phyloP scores from a whole-genome alignment of 2,888 invertebrate species.

The Lithophane semibrunnea region DNA sequence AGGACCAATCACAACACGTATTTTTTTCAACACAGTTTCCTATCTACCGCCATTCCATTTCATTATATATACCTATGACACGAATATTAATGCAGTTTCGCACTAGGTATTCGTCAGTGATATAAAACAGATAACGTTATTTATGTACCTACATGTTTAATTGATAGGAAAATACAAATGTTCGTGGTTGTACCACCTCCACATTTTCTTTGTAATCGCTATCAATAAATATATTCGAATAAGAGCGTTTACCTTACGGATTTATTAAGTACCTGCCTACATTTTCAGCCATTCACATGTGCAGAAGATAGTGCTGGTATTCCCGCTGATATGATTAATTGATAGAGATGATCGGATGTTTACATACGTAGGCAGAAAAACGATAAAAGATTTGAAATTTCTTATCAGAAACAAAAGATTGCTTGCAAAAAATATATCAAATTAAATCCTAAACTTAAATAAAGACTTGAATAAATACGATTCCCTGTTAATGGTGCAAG shows the following conservation, averaged over 20 bases:
- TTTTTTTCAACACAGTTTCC: slow-evolving; percentile 51
- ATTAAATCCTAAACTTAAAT: slow-evolving; percentile 1
- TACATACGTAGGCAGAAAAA: slow-evolving; percentile 21
- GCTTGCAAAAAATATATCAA: slow-evolving; percentile 5
- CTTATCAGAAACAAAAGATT: slow-evolving; percentile 8
- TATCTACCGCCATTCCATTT: slow-evolving; percentile 48
- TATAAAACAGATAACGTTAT: slow-evolving; percentile 54
- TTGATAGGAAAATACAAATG: slow-evolving; percentile 57
- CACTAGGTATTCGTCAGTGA: slow-evolving; percentile 66
- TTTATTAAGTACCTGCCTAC: slow-evolving; percentile 50
- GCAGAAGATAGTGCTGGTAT: slow-evolving; percentile 64
- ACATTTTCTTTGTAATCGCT: slow-evolving; percentile 47
- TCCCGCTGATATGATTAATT: slow-evolving; percentile 60
- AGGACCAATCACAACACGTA: slow-evolving; percentile 70
- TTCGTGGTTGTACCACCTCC: slow-evolving; percentile 32
- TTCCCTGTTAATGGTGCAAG: slow-evolving; percentile 30
- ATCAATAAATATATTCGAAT: slow-evolving; percentile 53
- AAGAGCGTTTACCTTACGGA: slow-evolving; percentile 26
- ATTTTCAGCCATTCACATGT: slow-evolving; percentile 53
- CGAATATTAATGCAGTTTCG: slow-evolving; percentile 43
- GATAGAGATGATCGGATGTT: slow-evolving; percentile 34
- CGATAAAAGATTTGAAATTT: slow-evolving; percentile 4
- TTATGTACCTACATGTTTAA: slow-evolving; percentile 47
- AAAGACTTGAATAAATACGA: slow-evolving; percentile 13
- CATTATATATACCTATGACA: slow-evolving; percentile 58